Conservation (phyloP, 2,888 invertebrate species). For the Cartodere bifasciata region DNA sequence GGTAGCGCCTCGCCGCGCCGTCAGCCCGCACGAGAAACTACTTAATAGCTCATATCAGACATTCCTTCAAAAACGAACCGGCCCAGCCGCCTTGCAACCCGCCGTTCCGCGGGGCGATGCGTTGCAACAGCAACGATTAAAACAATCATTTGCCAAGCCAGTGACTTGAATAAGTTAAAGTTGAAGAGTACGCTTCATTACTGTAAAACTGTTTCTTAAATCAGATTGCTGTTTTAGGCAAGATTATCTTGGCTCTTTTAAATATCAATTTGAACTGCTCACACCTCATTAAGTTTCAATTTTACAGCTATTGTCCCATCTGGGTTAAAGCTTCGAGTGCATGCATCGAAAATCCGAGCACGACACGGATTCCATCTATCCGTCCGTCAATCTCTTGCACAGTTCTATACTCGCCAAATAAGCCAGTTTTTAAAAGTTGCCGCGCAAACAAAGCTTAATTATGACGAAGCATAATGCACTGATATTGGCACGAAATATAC, state of each 20-base stretch:
- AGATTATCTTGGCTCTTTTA: slow-evolving; percentile 38
- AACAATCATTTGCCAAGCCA: slow-evolving; percentile 35
- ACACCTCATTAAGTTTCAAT: slow-evolving; percentile 40
- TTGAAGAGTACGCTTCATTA: slow-evolving; percentile 30
- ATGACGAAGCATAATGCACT: no score
- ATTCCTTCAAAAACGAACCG: no score
- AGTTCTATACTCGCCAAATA: no score
- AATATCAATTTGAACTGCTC: slow-evolving; percentile 39
- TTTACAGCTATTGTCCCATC: slow-evolving; percentile 40
- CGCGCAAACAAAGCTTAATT: no score
- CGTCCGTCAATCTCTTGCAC: slow-evolving; percentile 11
- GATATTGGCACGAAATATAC: no score
- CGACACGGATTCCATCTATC: slow-evolving; percentile 10
- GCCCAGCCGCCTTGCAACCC: no score
- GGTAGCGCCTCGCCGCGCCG: slow-evolving; percentile 17
- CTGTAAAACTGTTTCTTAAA: slow-evolving; percentile 35
- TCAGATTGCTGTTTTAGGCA: slow-evolving; percentile 35
- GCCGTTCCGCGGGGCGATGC: no score
- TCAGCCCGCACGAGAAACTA: no score
- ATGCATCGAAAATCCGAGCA: slow-evolving; percentile 32
- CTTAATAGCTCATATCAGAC: no score
- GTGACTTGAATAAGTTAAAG: slow-evolving; percentile 34
- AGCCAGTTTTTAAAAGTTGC: no score
- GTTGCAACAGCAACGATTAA: no score
- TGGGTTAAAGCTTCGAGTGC: slow-evolving; percentile 35